Conservation (phyloP, 2,888 invertebrate genomes). For the Trichopoda pennipes region DNA sequence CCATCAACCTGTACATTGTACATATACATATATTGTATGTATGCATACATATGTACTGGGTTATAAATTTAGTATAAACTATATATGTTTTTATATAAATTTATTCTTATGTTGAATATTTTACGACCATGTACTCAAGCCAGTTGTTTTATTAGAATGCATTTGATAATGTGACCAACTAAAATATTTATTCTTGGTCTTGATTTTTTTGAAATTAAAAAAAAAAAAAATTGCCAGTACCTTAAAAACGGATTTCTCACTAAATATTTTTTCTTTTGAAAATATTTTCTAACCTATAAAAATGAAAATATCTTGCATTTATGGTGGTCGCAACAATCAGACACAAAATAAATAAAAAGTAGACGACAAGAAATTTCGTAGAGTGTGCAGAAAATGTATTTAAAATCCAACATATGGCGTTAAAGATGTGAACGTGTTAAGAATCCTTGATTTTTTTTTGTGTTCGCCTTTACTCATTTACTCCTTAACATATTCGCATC, state of each 20-base stretch:
- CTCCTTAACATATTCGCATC: conserved; percentile 52
- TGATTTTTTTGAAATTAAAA: no score
- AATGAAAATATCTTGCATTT: not conserved
- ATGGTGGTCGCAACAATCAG: conserved; percentile 30
- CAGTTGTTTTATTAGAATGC: conserved; percentile 12
- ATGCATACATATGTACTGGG: no score
- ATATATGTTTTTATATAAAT: conserved; percentile 34
- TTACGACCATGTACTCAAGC: conserved; percentile 43
- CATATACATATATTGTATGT: not conserved
- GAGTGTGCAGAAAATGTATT: conserved; percentile 74
- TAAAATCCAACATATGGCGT: conserved; percentile 80
- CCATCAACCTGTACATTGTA: no score
- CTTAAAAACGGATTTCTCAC: no score
- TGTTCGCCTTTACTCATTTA: conserved; percentile 16
- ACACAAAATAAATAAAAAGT: not conserved
- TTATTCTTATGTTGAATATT: conserved; percentile 56
- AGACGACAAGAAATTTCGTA: conserved; percentile 21
- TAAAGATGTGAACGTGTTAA: conserved; percentile 80
- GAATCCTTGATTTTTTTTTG: conserved; percentile 75
- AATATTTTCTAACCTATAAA: no score
- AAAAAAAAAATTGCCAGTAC: no score
- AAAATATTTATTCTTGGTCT: no score
- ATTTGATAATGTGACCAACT: conserved; percentile 33
- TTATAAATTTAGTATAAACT: not conserved
- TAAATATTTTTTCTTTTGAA: no score